These are phyloP conservation scores for Isurus oxyrinchus DNA, from an alignment of 2,113 vertebrate genomes.

Conservation along the genomic window DNA sequence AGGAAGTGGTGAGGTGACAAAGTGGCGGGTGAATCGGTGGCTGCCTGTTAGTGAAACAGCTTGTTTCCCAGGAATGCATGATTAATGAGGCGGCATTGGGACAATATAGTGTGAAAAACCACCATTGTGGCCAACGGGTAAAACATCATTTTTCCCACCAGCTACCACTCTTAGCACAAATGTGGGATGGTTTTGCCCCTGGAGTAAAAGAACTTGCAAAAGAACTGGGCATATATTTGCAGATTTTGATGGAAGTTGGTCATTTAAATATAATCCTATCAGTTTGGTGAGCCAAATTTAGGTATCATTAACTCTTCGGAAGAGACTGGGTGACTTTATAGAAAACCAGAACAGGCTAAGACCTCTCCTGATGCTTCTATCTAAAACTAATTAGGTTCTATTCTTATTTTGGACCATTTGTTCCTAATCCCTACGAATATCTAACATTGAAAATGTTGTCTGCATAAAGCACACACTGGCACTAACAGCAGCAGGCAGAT, in stretches of 20 bases:
- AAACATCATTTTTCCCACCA: too few species aligned
- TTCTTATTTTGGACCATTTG: background rate
- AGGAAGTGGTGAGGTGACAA: too few species aligned
- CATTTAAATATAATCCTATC: background rate
- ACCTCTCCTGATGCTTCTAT: background rate
- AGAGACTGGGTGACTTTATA: background rate
- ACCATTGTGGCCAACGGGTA: too few species aligned
- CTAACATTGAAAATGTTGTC: background rate
- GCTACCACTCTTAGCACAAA: too few species aligned
- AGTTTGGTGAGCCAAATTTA: background rate
- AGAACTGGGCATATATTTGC: background rate
- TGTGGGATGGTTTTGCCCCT: too few species aligned
- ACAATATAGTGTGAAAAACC: too few species aligned
- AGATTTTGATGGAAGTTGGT: background rate
- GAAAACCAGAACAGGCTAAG: background rate
- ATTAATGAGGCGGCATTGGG: too few species aligned
- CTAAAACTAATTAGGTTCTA: conserved; percentile 10
- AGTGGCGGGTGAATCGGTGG: too few species aligned
- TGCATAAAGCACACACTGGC: background rate
- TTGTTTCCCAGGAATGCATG: too few species aligned
- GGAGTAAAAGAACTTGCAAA: background rate
- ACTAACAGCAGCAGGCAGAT: background rate
- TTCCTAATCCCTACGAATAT: background rate
- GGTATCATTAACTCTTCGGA: background rate
- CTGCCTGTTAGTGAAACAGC: too few species aligned